phyloP scores from a whole-genome alignment of 2,888 invertebrate species.

The Chrysolina haemoptera region DNA sequence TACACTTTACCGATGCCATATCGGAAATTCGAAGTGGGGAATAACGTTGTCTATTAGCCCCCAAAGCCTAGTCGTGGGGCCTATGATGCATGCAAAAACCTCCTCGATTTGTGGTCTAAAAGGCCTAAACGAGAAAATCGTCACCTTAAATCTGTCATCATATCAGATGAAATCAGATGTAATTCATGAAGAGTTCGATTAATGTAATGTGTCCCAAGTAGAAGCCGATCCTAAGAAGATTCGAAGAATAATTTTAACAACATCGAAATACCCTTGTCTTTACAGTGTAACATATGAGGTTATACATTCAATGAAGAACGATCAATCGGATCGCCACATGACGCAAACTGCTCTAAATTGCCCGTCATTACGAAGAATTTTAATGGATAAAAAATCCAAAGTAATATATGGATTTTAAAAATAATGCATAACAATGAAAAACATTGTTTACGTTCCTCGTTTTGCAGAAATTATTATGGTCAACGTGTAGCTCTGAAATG shows the following conservation, averaged over 20 bases:
- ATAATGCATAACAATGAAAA: constrained; percentile 18
- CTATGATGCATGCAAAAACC: too few species aligned
- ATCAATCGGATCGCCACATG: neutral
- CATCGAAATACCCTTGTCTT: too few species aligned
- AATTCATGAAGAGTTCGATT: neutral
- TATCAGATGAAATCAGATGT: neutral
- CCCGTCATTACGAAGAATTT: constrained; percentile 8
- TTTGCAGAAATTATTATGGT: constrained; percentile 5
- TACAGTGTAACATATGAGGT: neutral
- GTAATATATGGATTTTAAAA: constrained; percentile 17
- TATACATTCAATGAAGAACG: neutral
- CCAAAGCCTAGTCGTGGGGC: too few species aligned
- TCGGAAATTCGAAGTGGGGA: too few species aligned
- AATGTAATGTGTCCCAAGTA: neutral
- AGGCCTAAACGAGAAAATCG: too few species aligned
- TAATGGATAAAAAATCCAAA: constrained; percentile 11
- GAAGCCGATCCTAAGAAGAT: neutral
- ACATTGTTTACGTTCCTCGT: constrained; percentile 7
- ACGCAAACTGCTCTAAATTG: constrained; percentile 22
- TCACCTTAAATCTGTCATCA: too few species aligned
- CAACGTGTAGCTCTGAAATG: neutral
- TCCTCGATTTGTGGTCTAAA: too few species aligned
- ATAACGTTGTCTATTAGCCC: too few species aligned
- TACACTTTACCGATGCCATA: too few species aligned
- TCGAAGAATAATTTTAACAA: too few species aligned